phyloP scores from a whole-genome alignment of 2,888 invertebrate genomes.

The Cremastobaeus sp. region DNA sequence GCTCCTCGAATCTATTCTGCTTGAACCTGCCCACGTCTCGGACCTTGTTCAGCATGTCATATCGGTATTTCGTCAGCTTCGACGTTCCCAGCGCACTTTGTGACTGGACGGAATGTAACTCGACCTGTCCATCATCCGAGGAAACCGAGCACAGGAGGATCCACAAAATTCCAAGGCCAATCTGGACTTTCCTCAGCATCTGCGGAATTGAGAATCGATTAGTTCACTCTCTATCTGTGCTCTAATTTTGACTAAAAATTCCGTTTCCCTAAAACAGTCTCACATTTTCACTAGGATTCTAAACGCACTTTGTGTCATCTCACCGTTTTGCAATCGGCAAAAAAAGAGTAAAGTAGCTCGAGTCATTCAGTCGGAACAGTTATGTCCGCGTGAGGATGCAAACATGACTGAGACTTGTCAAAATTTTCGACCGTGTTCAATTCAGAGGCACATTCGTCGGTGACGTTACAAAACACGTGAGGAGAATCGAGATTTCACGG shows the following conservation, averaged over 20 bases:
- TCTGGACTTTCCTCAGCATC: constrained; percentile 34
- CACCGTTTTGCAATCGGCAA: background rate
- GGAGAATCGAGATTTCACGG: constrained; percentile 44
- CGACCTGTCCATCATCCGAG: constrained; percentile 17
- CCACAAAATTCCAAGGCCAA: constrained; percentile 16
- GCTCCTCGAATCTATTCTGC: constrained; percentile 14
- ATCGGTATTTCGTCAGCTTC: constrained; percentile 27
- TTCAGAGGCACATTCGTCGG: constrained; percentile 32
- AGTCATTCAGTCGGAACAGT: background rate
- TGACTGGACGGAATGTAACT: constrained; percentile 27
- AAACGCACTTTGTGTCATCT: no score
- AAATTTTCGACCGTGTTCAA: constrained; percentile 34
- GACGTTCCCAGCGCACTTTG: background rate
- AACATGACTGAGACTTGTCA: constrained; percentile 39
- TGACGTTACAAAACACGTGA: constrained; percentile 49
- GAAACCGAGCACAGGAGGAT: constrained; percentile 13
- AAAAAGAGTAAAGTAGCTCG: background rate
- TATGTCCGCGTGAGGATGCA: constrained; percentile 10
- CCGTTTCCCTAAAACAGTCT: no score
- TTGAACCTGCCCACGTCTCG: constrained; percentile 8
- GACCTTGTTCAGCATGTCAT: constrained; percentile 32
- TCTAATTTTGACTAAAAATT: no score
- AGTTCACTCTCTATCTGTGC: no score
- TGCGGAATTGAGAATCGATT: constrained; percentile 20
- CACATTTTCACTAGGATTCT: no score